Evolutionary conservation across 2,113 vertebrate species (phyloP).

Genomic region (Nestor notabilis): DNA sequence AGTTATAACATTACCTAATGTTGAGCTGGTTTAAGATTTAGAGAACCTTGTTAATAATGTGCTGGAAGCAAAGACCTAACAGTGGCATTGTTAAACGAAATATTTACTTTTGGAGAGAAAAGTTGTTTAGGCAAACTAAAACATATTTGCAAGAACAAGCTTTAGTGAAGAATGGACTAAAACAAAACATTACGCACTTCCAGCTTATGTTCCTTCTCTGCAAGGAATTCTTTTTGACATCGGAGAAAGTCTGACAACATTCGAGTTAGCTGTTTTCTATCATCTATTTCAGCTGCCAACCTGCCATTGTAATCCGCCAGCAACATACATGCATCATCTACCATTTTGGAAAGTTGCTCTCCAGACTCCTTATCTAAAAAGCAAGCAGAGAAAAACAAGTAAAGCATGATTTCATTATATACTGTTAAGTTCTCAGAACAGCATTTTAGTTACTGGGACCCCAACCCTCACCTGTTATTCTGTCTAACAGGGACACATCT

Average conservation of each 20-base stretch:
- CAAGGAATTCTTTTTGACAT: slow-evolving; percentile 94
- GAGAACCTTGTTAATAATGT: not conserved
- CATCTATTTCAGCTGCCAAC: slow-evolving; percentile 97
- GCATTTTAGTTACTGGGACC: not conserved
- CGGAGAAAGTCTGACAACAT: slow-evolving; percentile 93
- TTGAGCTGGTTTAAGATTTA: slow-evolving; percentile 15
- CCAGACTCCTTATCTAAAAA: slow-evolving; percentile 82
- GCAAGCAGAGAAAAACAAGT: slow-evolving; percentile 30
- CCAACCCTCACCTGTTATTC: slow-evolving; percentile 89
- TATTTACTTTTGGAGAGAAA: slow-evolving; percentile 26
- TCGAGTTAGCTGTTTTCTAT: slow-evolving; percentile 93
- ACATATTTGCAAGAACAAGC: slow-evolving; percentile 50
- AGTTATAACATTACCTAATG: not conserved
- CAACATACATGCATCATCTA: slow-evolving; percentile 97
- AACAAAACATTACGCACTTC: slow-evolving; percentile 92
- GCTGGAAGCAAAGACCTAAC: not conserved
- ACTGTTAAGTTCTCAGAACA: not conserved
- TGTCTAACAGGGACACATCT: slow-evolving; percentile 92
- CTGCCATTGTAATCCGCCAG: slow-evolving; percentile 98
- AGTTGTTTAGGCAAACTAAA: slow-evolving; percentile 28
- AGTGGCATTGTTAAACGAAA: not conserved
- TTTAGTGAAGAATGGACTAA: slow-evolving; percentile 64
- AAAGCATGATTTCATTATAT: not conserved
- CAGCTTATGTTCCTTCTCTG: slow-evolving; percentile 97
- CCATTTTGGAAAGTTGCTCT: slow-evolving; percentile 80